phyloP scores from a whole-genome alignment of 2,113 vertebrate genomes.

The Artemisiospiza belli region DNA sequence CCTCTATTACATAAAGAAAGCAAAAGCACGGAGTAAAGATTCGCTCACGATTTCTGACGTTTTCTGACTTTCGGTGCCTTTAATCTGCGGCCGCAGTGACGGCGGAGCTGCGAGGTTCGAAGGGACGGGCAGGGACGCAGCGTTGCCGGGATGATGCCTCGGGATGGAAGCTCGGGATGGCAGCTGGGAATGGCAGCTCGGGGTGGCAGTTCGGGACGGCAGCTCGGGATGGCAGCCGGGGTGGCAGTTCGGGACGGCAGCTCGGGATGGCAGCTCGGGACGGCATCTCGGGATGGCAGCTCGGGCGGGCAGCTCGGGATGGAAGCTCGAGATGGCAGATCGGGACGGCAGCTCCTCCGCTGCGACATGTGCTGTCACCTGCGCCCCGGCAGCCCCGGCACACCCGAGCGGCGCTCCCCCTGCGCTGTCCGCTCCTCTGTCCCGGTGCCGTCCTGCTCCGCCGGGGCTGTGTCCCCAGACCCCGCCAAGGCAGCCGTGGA shows the following conservation, averaged over 20 bases:
- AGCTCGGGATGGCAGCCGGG: not conserved
- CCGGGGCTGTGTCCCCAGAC: not conserved
- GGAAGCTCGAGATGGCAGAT: too few relatives aligned
- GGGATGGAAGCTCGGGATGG: too few relatives aligned
- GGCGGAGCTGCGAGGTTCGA: not conserved
- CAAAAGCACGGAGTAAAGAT: not conserved
- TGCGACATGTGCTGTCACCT: accelerated
- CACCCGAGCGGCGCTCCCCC: too few relatives aligned
- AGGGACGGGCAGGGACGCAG: accelerated
- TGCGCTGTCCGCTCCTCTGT: accelerated
- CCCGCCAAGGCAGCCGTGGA: not conserved
- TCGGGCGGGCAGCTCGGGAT: not conserved
- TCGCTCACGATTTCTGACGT: not conserved
- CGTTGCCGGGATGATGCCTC: not conserved
- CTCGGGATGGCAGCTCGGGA: not conserved
- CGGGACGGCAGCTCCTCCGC: not conserved
- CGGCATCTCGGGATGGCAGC: not conserved
- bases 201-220: not conserved
- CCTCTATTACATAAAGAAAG: not conserved
- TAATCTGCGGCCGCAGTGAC: not conserved
- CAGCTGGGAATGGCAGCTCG: not conserved
- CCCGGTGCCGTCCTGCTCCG: accelerated
- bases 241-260: too few relatives aligned
- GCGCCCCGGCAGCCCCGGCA: not conserved
- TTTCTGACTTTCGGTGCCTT: not conserved